phyloP scores from a whole-genome alignment of 2,888 invertebrate species.

The Julus scandinavius region DNA sequence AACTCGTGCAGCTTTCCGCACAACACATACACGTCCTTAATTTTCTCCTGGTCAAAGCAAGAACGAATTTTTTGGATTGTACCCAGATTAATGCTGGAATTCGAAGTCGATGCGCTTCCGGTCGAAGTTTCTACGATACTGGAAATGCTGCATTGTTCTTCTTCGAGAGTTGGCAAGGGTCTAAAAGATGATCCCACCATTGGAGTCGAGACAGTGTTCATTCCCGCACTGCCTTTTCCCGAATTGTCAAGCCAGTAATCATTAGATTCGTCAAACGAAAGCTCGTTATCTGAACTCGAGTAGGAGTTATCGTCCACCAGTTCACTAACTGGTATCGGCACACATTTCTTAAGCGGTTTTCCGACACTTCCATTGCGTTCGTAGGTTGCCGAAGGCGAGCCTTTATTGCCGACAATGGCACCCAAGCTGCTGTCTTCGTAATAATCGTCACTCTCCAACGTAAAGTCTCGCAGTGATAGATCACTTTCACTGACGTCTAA shows the following conservation, averaged over 20 bases:
- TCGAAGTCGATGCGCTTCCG: background rate
- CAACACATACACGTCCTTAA: constrained; percentile 63
- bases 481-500: background rate
- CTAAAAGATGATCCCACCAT: background rate
- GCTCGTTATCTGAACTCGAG: constrained; percentile 10
- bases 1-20: constrained; percentile 63
- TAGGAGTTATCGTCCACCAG: background rate
- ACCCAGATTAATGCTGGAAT: background rate
- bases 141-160: background rate
- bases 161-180: background rate
- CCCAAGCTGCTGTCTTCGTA: background rate
- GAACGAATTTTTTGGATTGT: constrained; percentile 44
- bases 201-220: constrained; percentile 6
- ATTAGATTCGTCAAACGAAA: constrained; percentile 22
- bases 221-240: background rate
- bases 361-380: background rate
- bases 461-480: background rate
- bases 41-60: constrained; percentile 58
- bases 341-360: constrained; percentile 4
- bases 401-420: background rate
- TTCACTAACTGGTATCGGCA: background rate
- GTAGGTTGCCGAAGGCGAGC: background rate
- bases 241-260: background rate
- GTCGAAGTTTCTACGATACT: background rate
- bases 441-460: constrained; percentile 13